Percentiles rank a stretch among this genome's conserved stretches.
Conservation (phyloP, 2,797 vertebrate species). For the Parambassis ranga region DNA sequence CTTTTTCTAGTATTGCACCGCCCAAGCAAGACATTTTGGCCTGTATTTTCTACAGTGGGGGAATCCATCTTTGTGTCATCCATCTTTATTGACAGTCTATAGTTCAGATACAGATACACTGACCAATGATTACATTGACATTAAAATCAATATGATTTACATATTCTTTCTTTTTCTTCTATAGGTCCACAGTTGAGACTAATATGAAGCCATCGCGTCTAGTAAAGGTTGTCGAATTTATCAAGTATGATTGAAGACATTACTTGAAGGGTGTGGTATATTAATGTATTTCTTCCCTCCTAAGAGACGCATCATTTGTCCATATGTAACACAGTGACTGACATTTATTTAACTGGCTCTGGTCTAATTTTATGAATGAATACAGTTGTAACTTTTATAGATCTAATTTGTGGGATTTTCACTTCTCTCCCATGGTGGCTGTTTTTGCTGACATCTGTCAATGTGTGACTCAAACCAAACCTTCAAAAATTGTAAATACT, state of each 20-base stretch:
- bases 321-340: slow-evolving; percentile 26
- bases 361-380: slow-evolving; percentile 44
- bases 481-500: slow-evolving; percentile 29
- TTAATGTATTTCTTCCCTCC: slow-evolving; percentile 9
- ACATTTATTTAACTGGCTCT: slow-evolving; percentile 49
- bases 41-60: no score
- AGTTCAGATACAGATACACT: no score
- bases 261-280: slow-evolving; percentile 68
- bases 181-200: slow-evolving; percentile 47
- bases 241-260: slow-evolving; percentile 41
- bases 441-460: slow-evolving; percentile 36
- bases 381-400: slow-evolving; percentile 37
- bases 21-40: no score
- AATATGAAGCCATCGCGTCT: slow-evolving; percentile 40
- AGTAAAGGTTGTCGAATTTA: slow-evolving; percentile 48
- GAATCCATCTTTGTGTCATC: no score
- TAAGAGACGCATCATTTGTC: slow-evolving; percentile 42
- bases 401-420: slow-evolving; percentile 37
- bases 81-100: no score
- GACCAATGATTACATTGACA: slow-evolving; percentile 2
- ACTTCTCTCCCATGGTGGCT: slow-evolving; percentile 25
- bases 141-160: not conserved
- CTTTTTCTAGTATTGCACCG: no score
- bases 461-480: slow-evolving; percentile 41
- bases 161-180: slow-evolving; percentile 30